Percentiles rank a stretch among this genome's conserved stretches.
Conservation (phyloP, 2,888 invertebrate genomes). For the Ctena decussata region DNA sequence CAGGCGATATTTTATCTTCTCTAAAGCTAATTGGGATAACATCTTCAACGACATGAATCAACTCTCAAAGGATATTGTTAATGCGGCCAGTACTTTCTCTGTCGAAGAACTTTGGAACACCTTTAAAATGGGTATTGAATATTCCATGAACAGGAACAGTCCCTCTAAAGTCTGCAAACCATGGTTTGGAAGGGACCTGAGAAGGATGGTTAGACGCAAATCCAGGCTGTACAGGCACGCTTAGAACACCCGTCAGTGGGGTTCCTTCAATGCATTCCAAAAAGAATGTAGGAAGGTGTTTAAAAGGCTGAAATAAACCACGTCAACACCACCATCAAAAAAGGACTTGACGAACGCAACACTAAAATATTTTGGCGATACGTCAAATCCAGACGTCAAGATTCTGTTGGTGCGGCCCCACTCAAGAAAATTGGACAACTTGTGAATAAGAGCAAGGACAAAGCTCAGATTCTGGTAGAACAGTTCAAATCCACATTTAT, state of each 20-base stretch:
- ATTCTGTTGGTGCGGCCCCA: conserved; percentile 20
- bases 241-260: not conserved
- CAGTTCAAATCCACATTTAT: conserved; percentile 52
- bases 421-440: conserved; percentile 43
- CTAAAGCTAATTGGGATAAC: conserved; percentile 24
- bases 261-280: not conserved
- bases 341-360: conserved; percentile 31
- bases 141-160: conserved; percentile 12
- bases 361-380: conserved; percentile 33
- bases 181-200: conserved; percentile 25
- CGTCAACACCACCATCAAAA: conserved; percentile 35
- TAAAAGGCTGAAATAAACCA: conserved; percentile 32
- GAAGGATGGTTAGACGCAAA: conserved; percentile 15
- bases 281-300: not conserved
- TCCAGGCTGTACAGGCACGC: conserved; percentile 24
- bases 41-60: conserved; percentile 1
- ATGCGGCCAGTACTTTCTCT: not conserved
- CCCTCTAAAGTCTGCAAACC: conserved; percentile 31
- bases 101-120: conserved; percentile 13
- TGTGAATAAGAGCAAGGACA: conserved; percentile 40
- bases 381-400: conserved; percentile 30
- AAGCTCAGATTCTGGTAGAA: conserved; percentile 29
- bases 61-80: not conserved
- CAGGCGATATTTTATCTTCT: conserved; percentile 1
- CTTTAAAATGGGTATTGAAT: conserved; percentile 23